Conservation (phyloP, 2,797 vertebrate genomes). For the Amazonetta brasiliensis region DNA sequence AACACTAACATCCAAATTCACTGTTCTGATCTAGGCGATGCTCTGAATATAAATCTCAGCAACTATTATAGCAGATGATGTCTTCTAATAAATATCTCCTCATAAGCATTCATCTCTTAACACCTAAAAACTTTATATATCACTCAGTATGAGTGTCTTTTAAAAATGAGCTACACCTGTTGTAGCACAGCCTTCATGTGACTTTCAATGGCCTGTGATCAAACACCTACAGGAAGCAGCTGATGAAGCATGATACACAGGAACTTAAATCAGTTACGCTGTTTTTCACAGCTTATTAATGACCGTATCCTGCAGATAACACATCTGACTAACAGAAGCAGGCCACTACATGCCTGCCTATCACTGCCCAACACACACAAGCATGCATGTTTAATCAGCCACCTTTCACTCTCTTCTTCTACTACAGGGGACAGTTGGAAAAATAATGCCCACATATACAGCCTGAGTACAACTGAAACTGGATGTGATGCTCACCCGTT, state of each 20-base stretch:
- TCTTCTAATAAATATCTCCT: neutral
- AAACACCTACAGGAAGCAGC: neutral
- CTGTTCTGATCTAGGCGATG: neutral
- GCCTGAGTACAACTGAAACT: neutral
- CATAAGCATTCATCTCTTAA: neutral
- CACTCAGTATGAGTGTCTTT: neutral
- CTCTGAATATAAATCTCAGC: neutral
- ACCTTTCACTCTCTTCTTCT: neutral
- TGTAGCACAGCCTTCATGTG: neutral
- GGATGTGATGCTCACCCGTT: neutral
- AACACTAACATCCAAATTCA: neutral
- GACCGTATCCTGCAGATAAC: neutral
- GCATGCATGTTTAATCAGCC: neutral
- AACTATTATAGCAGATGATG: neutral
- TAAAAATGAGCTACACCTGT: neutral
- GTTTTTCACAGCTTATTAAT: neutral
- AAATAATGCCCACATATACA: neutral
- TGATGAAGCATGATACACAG: neutral
- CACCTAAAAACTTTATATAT: neutral
- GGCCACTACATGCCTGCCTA: neutral
- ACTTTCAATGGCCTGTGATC: neutral
- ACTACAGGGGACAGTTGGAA: neutral
- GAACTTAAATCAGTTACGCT: neutral
- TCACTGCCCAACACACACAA: neutral
- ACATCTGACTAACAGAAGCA: neutral